These are phyloP conservation scores for Geodia barretti DNA, from an alignment of 37 sponge, comb jelly and placozoan genomes.

Conservation along the genomic window DNA sequence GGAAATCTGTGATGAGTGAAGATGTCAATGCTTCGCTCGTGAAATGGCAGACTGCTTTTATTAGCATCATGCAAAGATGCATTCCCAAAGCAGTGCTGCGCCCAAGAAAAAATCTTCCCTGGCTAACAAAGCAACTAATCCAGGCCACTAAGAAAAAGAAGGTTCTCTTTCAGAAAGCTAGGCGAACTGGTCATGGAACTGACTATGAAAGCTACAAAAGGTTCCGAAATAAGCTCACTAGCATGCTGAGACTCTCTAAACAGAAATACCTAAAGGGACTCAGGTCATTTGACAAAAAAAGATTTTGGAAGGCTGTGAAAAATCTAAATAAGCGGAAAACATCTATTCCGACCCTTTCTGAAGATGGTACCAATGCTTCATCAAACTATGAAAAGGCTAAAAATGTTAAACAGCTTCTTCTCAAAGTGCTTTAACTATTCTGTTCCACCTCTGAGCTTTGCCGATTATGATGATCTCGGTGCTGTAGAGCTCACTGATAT, in stretches of 20 bases:
- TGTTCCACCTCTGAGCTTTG: background rate
- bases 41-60: constrained; percentile 3
- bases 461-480: background rate
- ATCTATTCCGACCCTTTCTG: constrained; percentile 1
- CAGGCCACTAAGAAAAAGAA: background rate
- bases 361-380: background rate
- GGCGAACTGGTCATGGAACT: background rate
- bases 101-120: constrained; percentile 4
- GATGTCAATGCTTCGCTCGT: too few species aligned
- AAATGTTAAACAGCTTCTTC: background rate
- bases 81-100: constrained; percentile 2
- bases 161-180: background rate
- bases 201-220: too few species aligned
- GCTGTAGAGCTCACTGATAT: background rate
- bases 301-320: constrained; percentile 12
- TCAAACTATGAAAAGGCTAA: background rate
- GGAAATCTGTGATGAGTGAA: too few species aligned
- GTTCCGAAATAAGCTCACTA: background rate
- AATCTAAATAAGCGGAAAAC: background rate
- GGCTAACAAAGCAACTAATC: background rate
- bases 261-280: background rate
- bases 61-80: background rate
- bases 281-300: background rate
- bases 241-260: constrained; percentile 1
- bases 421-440: background rate